Evolutionary conservation across 1,140 invertebrate genomes (phyloP).

Genomic region (Aphaenogaster rudis): DNA sequence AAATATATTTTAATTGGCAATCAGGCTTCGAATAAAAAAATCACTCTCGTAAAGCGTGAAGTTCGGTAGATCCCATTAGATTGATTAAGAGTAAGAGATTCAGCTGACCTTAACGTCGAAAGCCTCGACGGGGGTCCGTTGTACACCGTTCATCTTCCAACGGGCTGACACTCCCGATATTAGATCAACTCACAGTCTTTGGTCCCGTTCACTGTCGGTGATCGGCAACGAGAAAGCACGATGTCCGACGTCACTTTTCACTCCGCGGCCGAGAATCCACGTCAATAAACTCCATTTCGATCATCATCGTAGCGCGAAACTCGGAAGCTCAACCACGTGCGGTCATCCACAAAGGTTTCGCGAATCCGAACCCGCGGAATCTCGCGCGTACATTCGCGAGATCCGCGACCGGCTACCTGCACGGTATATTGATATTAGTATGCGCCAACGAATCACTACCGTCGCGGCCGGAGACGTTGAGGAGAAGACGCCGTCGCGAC

Average conservation of each 20-base stretch:
- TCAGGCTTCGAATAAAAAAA: background rate
- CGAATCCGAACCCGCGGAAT: background rate
- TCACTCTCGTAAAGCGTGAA: background rate
- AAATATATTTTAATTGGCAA: background rate
- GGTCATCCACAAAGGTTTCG: background rate
- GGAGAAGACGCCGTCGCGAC: slow-evolving; percentile 41
- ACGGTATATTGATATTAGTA: background rate
- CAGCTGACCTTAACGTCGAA: slow-evolving; percentile 75
- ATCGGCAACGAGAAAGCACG: background rate
- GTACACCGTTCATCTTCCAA: slow-evolving; percentile 77
- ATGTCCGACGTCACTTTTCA: slow-evolving; percentile 33
- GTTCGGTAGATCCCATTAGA: background rate
- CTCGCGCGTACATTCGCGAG: background rate
- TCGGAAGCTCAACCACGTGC: background rate
- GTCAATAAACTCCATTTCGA: background rate
- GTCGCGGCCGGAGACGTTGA: background rate
- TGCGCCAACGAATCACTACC: background rate
- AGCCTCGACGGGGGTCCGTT: slow-evolving; percentile 71
- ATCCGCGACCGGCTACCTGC: background rate
- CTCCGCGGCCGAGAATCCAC: slow-evolving; percentile 16
- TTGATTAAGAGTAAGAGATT: background rate
- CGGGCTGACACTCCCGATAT: background rate
- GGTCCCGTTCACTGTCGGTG: background rate
- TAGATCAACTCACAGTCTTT: background rate
- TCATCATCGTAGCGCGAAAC: background rate